These are phyloP conservation scores for Sturmia bella DNA, from an alignment of 2,888 invertebrate species.

Conservation along the genomic window DNA sequence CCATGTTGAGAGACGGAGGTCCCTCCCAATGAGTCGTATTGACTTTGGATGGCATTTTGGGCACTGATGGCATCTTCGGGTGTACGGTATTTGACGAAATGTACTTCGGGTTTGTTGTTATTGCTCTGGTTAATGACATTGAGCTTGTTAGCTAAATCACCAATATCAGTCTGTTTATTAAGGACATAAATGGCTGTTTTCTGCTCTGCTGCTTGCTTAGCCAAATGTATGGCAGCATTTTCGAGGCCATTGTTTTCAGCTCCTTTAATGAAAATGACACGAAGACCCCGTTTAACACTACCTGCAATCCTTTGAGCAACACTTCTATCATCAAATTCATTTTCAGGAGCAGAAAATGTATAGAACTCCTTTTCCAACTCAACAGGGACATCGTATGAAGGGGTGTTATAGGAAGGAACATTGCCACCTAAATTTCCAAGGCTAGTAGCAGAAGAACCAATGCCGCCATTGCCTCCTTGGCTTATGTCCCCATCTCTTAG, in stretches of 20 bases:
- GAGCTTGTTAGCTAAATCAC: constrained; percentile 76
- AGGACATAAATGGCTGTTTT: constrained; percentile 81
- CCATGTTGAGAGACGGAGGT: constrained; percentile 73
- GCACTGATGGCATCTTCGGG: constrained; percentile 79
- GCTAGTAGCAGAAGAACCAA: constrained; percentile 46
- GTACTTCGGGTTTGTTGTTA: constrained; percentile 78
- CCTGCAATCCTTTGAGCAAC: constrained; percentile 72
- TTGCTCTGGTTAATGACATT: constrained; percentile 74
- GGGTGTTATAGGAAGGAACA: constrained; percentile 42
- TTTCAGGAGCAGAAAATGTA: constrained; percentile 79
- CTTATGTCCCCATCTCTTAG: not conserved
- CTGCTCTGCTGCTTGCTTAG: constrained; percentile 79
- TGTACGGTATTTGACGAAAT: constrained; percentile 80
- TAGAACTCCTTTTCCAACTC: constrained; percentile 79
- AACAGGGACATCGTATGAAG: constrained; percentile 70
- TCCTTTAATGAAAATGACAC: constrained; percentile 80
- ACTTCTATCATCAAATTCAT: constrained; percentile 75
- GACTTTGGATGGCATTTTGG: constrained; percentile 77
- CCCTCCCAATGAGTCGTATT: constrained; percentile 77
- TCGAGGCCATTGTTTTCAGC: constrained; percentile 79
- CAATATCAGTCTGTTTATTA: constrained; percentile 77
- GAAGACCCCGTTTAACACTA: constrained; percentile 77
- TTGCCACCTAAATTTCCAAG: constrained; percentile 46
- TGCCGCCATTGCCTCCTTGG: constrained; percentile 26
- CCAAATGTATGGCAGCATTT: constrained; percentile 77